These are phyloP conservation scores for Sialia sialis DNA, from an alignment of 2,113 vertebrate species.

Conservation along the genomic window DNA sequence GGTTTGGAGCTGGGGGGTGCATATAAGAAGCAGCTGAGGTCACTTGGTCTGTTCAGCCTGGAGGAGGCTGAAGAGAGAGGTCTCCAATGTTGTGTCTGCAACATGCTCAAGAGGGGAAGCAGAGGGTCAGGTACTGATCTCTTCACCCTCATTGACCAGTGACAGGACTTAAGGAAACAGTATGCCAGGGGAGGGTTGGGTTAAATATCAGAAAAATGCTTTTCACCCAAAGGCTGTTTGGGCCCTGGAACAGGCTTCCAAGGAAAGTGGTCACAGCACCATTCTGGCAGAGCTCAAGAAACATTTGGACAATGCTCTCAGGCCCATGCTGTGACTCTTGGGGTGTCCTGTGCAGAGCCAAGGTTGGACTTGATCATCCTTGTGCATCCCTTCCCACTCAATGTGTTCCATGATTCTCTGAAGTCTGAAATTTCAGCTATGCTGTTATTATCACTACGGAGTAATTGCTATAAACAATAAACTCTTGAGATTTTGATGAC, in stretches of 20 bases:
- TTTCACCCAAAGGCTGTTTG: too few relatives aligned
- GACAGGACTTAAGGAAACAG: background rate
- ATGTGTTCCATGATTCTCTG: background rate
- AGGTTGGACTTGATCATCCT: background rate
- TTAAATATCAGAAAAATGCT: background rate
- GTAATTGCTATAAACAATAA: background rate
- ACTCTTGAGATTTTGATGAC: background rate
- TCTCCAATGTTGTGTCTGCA: background rate
- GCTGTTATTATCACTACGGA: background rate
- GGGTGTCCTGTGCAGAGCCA: background rate
- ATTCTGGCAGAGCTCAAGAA: background rate
- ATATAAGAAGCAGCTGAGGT: background rate
- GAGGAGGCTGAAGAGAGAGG: background rate
- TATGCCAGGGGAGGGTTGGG: background rate
- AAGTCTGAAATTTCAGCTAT: background rate
- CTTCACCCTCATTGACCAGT: background rate
- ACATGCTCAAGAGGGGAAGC: background rate
- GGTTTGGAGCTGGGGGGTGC: background rate
- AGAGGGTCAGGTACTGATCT: background rate
- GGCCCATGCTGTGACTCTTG: background rate
- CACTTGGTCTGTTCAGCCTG: background rate
- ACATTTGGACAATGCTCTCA: background rate
- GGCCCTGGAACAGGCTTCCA: background rate
- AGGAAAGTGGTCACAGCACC: background rate
- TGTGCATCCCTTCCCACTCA: accelerated